Conservation (phyloP, 2,113 vertebrate genomes). For the Rafetus swinhoei region DNA sequence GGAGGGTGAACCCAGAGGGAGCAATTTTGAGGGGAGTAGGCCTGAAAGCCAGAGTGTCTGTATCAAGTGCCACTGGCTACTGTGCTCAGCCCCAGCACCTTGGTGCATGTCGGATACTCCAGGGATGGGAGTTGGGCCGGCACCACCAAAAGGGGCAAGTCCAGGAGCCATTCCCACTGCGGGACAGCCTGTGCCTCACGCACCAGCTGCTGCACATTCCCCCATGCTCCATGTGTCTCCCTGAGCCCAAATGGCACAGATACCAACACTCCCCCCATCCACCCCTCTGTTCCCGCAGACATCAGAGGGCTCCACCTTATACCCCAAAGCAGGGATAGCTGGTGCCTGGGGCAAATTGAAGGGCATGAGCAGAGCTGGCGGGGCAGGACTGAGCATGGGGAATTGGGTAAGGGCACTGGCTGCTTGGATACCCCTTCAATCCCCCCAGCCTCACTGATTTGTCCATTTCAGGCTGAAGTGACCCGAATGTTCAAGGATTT, state of each 20-base stretch:
- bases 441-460: background rate
- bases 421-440: background rate
- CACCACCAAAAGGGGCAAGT: too few relatives aligned
- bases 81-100: background rate
- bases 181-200: too few relatives aligned
- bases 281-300: too few relatives aligned
- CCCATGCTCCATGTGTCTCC: too few relatives aligned
- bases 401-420: background rate
- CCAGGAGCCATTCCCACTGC: too few relatives aligned
- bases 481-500: background rate
- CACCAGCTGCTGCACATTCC: too few relatives aligned
- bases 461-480: background rate
- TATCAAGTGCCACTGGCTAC: background rate
- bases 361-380: background rate
- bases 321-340: too few relatives aligned
- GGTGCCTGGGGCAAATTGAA: too few relatives aligned
- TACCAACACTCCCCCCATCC: too few relatives aligned
- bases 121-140: too few relatives aligned
- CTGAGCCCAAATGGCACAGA: too few relatives aligned
- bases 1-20: background rate
- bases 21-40: background rate
- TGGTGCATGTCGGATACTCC: background rate
- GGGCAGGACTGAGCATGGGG: background rate
- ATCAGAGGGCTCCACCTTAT: too few relatives aligned
- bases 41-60: background rate